Base-by-base conservation (phyloP, 2,888 invertebrate species). In the Drosophila formosana region DNA sequence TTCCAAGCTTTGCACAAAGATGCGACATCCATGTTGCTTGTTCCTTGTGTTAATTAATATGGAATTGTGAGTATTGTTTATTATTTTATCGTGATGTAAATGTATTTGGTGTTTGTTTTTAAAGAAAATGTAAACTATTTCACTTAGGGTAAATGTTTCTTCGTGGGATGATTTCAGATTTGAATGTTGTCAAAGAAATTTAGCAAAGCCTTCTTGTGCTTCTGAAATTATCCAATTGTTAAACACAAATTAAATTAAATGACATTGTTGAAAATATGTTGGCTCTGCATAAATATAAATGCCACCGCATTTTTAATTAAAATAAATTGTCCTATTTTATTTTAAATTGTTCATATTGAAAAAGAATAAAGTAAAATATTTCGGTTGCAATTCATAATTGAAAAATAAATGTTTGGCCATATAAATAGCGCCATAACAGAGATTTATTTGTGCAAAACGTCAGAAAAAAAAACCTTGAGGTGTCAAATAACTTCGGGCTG, bases 401-500 rank as follows among this genome's bases (percentile, higher is more conserved):
- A 37, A 37, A n/a, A 1, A 0, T 1, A 18, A 4, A 11, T 23
- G 23, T 30, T 32, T n/a, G 7, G n/a, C 2, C 23, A 23, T 23
- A 23, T 25, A 13, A 23, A 43, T 23, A 1, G 11, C 34, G 23
- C 6, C 23, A 25, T n/a, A 18, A 9, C 34, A 18, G 4, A 18
- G 43, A 32, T 43, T 13, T 56, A 45, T 56, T 46, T 56, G 26
- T 34, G 25, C n/a, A 9, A 7, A 26, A 13, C 6, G 13, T 8
- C 5, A n/a, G 18, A 18, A 25, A 23, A 28, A 26, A 34, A 50
- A 52, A n/a, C 9, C 4, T 13, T 37, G 45, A 60, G 60, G 72
- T 79, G 82, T 72, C 60, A 65, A 53, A 52, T 45, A 71, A 26
- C 61, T 66, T 7, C 39, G 39, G 55, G 45, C 23, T 47, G 41